These are phyloP conservation scores for Botia kubotai DNA, from an alignment of 2,797 vertebrate species.

Conservation along the genomic window DNA sequence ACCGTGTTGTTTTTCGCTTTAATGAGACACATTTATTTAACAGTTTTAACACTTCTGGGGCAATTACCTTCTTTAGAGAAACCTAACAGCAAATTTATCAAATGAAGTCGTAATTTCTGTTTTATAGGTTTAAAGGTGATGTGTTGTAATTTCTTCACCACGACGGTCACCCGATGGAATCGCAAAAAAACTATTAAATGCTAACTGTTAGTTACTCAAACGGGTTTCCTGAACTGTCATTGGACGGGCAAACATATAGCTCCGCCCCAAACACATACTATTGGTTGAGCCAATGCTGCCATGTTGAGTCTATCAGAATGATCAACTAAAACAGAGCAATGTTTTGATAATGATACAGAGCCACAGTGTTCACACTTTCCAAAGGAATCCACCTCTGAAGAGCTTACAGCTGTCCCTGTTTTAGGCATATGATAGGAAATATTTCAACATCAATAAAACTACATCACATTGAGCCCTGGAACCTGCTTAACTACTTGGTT, in stretches of 20 bases:
- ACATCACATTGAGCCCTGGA: not conserved
- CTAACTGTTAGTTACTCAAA: not conserved
- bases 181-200: not conserved
- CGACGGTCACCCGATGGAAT: not conserved
- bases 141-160: not conserved
- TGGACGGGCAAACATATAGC: not conserved
- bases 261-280: not conserved
- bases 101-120: not conserved
- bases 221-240: not conserved
- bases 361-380: not conserved
- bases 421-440: not conserved
- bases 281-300: not conserved
- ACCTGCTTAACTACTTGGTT: not conserved
- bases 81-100: not conserved
- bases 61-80: not conserved
- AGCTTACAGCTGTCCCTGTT: not conserved
- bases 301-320: not conserved
- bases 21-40: not conserved
- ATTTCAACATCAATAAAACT: not conserved
- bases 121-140: not conserved
- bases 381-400: not conserved
- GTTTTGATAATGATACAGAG: not conserved
- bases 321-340: not conserved
- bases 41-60: not conserved
- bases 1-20: not conserved